Evolutionary conservation across 2,888 invertebrate genomes (phyloP), one percentile per base, ranked within the genome.

Genomic region (Alloplasta piceator): DNA sequence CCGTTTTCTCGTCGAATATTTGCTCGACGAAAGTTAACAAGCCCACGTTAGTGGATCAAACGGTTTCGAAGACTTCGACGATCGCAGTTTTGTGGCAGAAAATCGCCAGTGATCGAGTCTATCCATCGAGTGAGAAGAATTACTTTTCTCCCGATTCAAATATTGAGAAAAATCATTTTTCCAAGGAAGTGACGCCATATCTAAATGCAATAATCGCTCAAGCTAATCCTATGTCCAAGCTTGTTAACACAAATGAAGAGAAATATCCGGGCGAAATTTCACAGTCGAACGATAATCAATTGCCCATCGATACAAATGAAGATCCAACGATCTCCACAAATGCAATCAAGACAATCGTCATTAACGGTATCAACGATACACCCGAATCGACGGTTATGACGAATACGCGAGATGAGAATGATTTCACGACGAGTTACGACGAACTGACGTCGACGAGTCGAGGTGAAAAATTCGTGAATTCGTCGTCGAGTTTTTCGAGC

Each of bases 71-170:
- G 66, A 9, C 12, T 7, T 39, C 12, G 14, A 41, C 52, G 2
- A 50, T 78, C 7, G 58, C 70, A n/a, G 52, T 84, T 52, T 71
- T 82, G 50, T 71, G 80, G 58, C 80, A 83, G 76, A 80, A 82
- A 38, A 39, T 80, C 9, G 70, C 72, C 4, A 80, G 76, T 16
- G 83, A 84, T 67, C 66, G 70, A 63, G 61, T 82, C 1, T 75
- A 82, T 66, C 72, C 82, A 9, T 64, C 68, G 9, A 48, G 10
- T 3, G 12, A n/a, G 43, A 41, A 16, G 60, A 39, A 5, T 0
- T 52, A 64, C 6, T 14, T 38, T 14, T 38, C 50, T 38, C 36
- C 60, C 5, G 60, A 60, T 16, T 14, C n/a, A 5, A 58, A 39
- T 14, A 48, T n/a, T 10, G 9, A 38, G 41, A 14, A 39, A 26